Conservation (phyloP, 2,888 invertebrate genomes). For the Candidula unifasciata region DNA sequence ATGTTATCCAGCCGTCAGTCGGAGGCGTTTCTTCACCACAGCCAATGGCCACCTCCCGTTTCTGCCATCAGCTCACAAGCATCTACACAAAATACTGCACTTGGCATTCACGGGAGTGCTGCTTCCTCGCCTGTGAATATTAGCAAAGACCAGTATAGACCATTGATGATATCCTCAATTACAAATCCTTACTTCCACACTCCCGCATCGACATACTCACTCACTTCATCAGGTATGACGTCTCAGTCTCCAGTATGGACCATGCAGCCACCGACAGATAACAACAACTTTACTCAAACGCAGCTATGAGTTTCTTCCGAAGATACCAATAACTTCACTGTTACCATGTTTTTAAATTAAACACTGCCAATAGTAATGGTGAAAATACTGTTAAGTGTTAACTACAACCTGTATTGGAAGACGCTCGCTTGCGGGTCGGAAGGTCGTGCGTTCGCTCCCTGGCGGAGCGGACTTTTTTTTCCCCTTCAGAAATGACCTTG, state of each 20-base stretch:
- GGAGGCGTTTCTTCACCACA: slow-evolving; percentile 58
- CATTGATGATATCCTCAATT: slow-evolving; percentile 64
- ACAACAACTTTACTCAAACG: not conserved
- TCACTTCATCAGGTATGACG: slow-evolving; percentile 1
- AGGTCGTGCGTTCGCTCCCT: no score
- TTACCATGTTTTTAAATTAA: no score
- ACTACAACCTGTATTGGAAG: no score
- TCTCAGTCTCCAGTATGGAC: not conserved
- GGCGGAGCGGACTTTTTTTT: no score
- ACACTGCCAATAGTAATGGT: no score
- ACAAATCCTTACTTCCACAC: slow-evolving; percentile 66
- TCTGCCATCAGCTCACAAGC: slow-evolving; percentile 40
- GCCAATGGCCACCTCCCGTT: slow-evolving; percentile 58
- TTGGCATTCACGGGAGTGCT: not conserved
- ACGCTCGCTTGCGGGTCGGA: no score
- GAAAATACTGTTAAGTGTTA: no score
- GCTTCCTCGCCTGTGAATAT: not conserved
- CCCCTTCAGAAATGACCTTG: no score
- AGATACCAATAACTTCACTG: not conserved
- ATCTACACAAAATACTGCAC: not conserved
- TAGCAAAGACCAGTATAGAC: slow-evolving; percentile 64
- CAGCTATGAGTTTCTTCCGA: not conserved
- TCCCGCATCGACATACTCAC: slow-evolving; percentile 52
- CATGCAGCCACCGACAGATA: not conserved
- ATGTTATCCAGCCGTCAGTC: slow-evolving; percentile 65